These are phyloP conservation scores for Rhegmatorhina hoffmannsi DNA, from an alignment of 2,113 vertebrate genomes.

Conservation along the genomic window DNA sequence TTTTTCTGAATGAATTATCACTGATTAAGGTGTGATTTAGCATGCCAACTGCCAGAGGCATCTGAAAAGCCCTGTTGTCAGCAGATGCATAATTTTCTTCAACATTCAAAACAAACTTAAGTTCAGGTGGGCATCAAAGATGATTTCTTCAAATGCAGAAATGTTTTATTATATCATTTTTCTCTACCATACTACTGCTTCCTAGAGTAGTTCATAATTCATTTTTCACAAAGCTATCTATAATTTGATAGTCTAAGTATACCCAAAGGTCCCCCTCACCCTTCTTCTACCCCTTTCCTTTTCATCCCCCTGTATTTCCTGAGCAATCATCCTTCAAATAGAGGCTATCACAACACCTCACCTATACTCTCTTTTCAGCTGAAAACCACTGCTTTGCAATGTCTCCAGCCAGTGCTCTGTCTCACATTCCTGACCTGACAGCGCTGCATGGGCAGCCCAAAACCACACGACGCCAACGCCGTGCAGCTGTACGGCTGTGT, in stretches of 20 bases:
- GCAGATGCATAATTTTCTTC: background rate
- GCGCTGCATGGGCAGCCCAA: background rate
- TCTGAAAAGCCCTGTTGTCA: background rate
- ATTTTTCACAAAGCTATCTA: background rate
- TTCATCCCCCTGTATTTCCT: background rate
- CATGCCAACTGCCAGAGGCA: background rate
- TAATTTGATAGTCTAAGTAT: background rate
- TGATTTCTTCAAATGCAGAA: background rate
- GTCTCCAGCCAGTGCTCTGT: rapidly evolving
- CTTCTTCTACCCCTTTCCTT: background rate
- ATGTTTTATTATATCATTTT: background rate
- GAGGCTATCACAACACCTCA: background rate
- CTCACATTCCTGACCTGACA: background rate
- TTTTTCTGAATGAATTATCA: background rate
- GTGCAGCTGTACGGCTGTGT: background rate
- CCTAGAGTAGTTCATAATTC: background rate
- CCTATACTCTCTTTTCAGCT: background rate
- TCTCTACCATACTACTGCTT: background rate
- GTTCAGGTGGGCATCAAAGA: background rate
- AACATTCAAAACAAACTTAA: background rate
- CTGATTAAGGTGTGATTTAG: background rate
- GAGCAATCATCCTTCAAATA: background rate
- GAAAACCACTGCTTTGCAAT: background rate
- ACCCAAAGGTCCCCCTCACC: background rate
- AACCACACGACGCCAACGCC: rapidly evolving